Evolutionary conservation across 2,113 vertebrate genomes (phyloP), one percentile per base, ranked within the genome.

Genomic region (Ranitomeya variabilis): DNA sequence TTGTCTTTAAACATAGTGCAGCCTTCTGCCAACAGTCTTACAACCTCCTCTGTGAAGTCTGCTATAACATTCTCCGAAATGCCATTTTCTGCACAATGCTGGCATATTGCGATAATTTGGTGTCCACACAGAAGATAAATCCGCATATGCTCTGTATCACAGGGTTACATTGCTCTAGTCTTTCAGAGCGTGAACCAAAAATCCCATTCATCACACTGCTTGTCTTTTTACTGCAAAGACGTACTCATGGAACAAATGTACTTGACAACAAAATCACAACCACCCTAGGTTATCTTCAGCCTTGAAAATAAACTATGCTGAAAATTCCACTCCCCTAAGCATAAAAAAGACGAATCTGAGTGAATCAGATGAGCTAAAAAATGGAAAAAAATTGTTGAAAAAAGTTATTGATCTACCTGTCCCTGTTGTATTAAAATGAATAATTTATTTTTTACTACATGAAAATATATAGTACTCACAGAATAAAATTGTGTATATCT

Each of bases 1-100:
- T 45, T 73, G 31, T 77, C 85, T 21, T 77, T 64, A 86, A 23
- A 64, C n/a, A 37, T 54, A n/a, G 51, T 76, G 84, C 18, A 76
- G 15, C 13, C 52, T 73, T 86, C 55, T 86, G 69, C 59, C 73
- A 86, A 19, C 73, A 51, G 73, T 57, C 26, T 59, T 62, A 45
- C 85, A 78, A 52, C 37, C 85, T 51, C 71, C 85, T 86, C 73
- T 64, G 71, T 73, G 78, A 78, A 37, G 64, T 86, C 85, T 86
- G 85, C 78, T 31, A 57, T 77, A 57, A 57, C 73, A 64, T 77
- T 64, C 31, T 62, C 85, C 8, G 21, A 16, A 86, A 86, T 64
- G 15, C 31, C 59, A 86, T 86, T 86, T 76, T 86, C 51, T 78
- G 60, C 67, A 31, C 55, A 64, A 57, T 59, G 26, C 26, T 77